Evolutionary conservation across 2,888 invertebrate species (phyloP).

Genomic region (Oscheius sp.): DNA sequence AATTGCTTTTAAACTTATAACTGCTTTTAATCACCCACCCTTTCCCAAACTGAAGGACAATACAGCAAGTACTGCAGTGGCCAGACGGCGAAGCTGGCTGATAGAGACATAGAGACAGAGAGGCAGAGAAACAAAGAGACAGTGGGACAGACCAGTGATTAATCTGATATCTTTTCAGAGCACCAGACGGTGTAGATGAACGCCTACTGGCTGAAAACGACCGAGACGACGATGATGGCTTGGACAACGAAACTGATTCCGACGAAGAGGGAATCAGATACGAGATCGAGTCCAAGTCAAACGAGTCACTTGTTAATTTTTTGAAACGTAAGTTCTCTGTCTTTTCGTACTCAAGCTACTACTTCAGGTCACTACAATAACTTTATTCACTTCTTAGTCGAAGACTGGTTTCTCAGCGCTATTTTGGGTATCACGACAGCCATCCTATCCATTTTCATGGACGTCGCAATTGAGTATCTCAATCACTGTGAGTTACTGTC

Average conservation of each 20-base stretch:
- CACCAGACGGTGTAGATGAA: conserved; percentile 34
- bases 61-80: neutral
- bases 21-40: too few relatives aligned
- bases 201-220: conserved; percentile 25
- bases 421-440: conserved; percentile 76
- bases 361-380: conserved; percentile 65
- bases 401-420: conserved; percentile 76
- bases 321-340: neutral
- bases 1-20: too few relatives aligned
- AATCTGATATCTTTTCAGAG: conserved; percentile 8
- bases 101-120: neutral
- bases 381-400: conserved; percentile 72
- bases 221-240: conserved; percentile 1
- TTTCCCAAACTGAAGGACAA: too few relatives aligned
- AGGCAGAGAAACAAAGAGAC: neutral
- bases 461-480: conserved; percentile 70
- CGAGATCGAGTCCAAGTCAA: conserved; percentile 12
- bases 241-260: conserved; percentile 1
- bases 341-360: neutral
- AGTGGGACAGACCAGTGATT: neutral
- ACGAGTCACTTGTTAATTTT: conserved; percentile 12
- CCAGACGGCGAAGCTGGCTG: neutral
- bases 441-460: conserved; percentile 70
- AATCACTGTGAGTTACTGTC: conserved; percentile 65
- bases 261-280: conserved; percentile 13